phyloP scores from a whole-genome alignment of 2,113 vertebrate genomes.

The Varanus komodoensis region DNA sequence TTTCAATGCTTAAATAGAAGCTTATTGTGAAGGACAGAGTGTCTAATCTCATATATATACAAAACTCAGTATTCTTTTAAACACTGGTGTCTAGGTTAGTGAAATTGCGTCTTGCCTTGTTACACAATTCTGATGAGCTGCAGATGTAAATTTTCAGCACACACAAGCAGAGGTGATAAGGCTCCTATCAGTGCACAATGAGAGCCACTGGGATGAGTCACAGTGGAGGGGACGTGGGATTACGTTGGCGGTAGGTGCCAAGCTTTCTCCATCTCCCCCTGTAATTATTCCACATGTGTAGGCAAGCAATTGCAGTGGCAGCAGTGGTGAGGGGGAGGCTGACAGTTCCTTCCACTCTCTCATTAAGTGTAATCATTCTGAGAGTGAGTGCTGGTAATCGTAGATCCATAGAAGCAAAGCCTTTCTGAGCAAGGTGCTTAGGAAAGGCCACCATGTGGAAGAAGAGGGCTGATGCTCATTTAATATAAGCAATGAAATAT shows the following conservation, averaged over 20 bases:
- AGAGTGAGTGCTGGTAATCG: constrained; percentile 34
- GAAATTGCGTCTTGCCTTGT: neutral
- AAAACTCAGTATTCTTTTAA: neutral
- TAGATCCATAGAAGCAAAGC: constrained; percentile 27
- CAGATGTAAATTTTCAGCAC: neutral
- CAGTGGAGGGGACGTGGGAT: constrained; percentile 47
- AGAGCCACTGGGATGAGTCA: constrained; percentile 61
- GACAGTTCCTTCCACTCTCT: constrained; percentile 61
- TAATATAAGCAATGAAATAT: neutral
- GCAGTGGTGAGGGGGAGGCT: constrained; percentile 60
- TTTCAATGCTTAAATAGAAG: neutral
- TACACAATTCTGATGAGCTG: neutral
- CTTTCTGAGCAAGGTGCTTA: constrained; percentile 17
- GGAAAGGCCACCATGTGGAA: neutral
- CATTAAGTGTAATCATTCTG: constrained; percentile 58
- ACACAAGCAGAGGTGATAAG: neutral
- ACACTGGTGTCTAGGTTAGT: neutral
- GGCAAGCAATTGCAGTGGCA: constrained; percentile 68
- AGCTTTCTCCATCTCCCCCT: constrained; percentile 62
- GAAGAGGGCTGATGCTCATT: neutral
- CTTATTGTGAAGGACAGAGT: neutral
- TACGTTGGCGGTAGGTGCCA: constrained; percentile 63
- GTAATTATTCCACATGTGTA: constrained; percentile 68
- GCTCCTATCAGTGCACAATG: constrained; percentile 5
- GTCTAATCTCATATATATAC: neutral